Conservation (phyloP, 2,888 invertebrate species). For the Schizotus pectinicornis region DNA sequence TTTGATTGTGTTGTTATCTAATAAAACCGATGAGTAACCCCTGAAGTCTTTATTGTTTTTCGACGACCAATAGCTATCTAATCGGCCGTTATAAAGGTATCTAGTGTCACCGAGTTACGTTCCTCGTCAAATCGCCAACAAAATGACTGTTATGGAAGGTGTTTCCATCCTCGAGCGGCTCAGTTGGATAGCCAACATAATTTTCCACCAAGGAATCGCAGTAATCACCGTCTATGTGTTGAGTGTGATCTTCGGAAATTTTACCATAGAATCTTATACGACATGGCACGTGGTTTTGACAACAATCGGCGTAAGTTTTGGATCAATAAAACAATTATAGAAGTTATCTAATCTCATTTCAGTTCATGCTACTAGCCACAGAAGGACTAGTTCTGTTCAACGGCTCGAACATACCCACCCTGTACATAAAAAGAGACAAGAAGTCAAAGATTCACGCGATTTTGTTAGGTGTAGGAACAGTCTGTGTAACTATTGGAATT, state of each 20-base stretch:
- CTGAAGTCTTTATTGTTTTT: too few species aligned
- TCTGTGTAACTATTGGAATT: constrained; percentile 22
- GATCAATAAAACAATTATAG: neutral
- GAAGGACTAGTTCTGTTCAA: constrained; percentile 23
- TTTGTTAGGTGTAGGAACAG: constrained; percentile 16
- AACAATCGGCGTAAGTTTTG: constrained; percentile 9
- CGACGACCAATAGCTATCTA: too few species aligned
- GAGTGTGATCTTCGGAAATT: constrained; percentile 2
- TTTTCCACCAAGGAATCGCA: constrained; percentile 15
- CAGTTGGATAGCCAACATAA: constrained; percentile 7
- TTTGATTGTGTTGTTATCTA: too few species aligned
- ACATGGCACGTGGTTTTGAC: constrained; percentile 20
- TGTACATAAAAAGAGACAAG: constrained; percentile 20
- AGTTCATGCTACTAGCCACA: constrained; percentile 24
- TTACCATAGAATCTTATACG: neutral
- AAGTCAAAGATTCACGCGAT: constrained; percentile 26
- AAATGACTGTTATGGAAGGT: constrained; percentile 5
- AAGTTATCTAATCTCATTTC: constrained; percentile 1
- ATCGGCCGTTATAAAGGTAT: too few species aligned
- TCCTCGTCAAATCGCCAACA: neutral
- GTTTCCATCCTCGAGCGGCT: constrained; percentile 1
- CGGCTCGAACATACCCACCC: constrained; percentile 31
- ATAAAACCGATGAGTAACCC: too few species aligned
- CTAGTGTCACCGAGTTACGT: too few species aligned
- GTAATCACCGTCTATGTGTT: constrained; percentile 12